Conservation (phyloP, 2,797 vertebrate species). For the Lemur catta region DNA sequence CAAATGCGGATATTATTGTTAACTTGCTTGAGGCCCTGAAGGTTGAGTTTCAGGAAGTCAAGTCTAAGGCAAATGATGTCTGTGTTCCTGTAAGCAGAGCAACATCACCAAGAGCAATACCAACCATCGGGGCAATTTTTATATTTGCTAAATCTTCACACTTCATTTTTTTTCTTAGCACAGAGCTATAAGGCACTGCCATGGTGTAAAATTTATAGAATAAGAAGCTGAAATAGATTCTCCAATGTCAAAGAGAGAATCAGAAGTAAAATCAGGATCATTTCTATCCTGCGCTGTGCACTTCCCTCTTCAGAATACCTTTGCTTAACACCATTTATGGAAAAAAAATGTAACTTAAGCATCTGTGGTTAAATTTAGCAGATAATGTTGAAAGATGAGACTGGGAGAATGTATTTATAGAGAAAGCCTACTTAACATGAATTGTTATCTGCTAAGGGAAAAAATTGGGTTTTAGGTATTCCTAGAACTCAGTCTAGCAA, state of each 20-base stretch:
- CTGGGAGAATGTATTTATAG: constrained; percentile 61
- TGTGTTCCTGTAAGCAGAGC: not conserved
- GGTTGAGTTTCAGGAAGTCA: constrained; percentile 13
- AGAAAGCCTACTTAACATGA: constrained; percentile 36
- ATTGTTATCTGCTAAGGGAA: constrained; percentile 47
- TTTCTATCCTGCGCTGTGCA: constrained; percentile 24
- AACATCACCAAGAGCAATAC: not conserved
- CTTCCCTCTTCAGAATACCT: constrained; percentile 29
- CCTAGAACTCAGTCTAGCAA: constrained; percentile 58
- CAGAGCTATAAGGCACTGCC: not conserved
- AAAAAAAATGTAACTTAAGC: constrained; percentile 47
- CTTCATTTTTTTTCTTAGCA: not conserved
- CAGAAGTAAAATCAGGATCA: constrained; percentile 58
- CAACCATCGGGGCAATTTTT: not conserved
- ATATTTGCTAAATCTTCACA: constrained; percentile 5
- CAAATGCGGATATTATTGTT: not conserved
- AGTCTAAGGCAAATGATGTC: not conserved
- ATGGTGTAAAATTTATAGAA: not conserved
- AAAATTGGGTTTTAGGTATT: constrained; percentile 30
- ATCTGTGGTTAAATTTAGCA: constrained; percentile 71
- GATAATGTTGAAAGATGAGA: constrained; percentile 60
- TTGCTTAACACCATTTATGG: constrained; percentile 69
- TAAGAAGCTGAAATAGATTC: constrained; percentile 13
- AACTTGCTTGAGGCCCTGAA: not conserved
- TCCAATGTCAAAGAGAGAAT: constrained; percentile 15